phyloP scores from a whole-genome alignment of 2,113 vertebrate species.

The Petrocephalus microphthalmus region DNA sequence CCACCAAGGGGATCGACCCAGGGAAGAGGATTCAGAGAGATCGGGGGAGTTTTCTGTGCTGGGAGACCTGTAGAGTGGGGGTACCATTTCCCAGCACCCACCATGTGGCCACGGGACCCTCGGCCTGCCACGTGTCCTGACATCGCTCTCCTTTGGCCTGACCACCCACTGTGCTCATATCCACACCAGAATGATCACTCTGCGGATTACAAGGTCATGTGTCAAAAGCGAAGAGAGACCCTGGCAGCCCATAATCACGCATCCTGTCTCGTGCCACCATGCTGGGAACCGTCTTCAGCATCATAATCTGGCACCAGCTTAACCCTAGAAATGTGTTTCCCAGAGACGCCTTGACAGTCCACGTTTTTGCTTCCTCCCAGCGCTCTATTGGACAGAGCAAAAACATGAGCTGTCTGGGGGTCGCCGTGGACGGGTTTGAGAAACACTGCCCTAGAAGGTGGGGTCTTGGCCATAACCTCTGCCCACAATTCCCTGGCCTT shows the following conservation, averaged over 20 bases:
- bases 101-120: neutral
- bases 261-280: neutral
- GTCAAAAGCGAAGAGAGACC: neutral
- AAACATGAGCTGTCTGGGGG: neutral
- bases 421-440: neutral
- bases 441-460: neutral
- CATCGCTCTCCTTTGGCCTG: neutral
- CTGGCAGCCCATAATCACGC: neutral
- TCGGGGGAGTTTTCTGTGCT: neutral
- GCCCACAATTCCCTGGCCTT: neutral
- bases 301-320: neutral
- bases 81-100: constrained; percentile 25
- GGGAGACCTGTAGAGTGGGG: neutral
- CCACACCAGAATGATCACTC: neutral
- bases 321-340: neutral
- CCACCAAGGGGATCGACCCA: neutral
- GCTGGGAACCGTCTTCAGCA: neutral
- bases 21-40: neutral
- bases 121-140: neutral
- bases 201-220: neutral
- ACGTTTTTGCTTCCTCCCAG: neutral
- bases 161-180: neutral
- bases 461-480: neutral
- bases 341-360: neutral
- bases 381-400: neutral